These are phyloP conservation scores for Rhabdornis inornatus DNA, from an alignment of 2,113 vertebrate genomes.

Conservation along the genomic window DNA sequence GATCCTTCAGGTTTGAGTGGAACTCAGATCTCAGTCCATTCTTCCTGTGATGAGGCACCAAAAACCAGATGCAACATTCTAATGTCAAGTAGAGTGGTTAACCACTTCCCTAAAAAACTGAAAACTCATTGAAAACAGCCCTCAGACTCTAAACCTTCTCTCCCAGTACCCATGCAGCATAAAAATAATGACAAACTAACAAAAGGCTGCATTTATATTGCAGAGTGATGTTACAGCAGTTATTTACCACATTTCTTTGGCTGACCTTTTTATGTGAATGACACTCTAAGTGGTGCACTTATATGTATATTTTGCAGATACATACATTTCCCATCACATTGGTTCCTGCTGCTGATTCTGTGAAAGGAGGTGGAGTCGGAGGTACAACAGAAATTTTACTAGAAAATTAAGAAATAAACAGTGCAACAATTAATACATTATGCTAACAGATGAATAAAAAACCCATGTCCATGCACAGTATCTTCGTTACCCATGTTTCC, in stretches of 20 bases:
- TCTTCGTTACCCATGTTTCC: not conserved
- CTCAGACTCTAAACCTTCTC: not conserved
- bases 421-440: not conserved
- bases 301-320: not conserved
- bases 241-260: not conserved
- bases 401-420: constrained; percentile 1
- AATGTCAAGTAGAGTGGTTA: not conserved
- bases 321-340: constrained; percentile 68
- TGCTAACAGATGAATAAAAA: not conserved
- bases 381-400: constrained; percentile 89
- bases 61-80: not conserved
- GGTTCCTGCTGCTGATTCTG: constrained; percentile 44
- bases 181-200: not conserved
- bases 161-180: not conserved
- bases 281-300: not conserved
- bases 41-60: not conserved
- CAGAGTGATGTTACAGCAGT: not conserved
- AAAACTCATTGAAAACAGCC: not conserved
- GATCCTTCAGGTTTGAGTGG: not conserved
- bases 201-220: not conserved
- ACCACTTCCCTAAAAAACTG: not conserved
- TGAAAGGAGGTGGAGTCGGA: constrained; percentile 87
- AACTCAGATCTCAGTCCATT: not conserved
- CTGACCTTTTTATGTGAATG: not conserved
- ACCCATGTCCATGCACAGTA: not conserved